Evolutionary conservation across 2,797 vertebrate genomes (phyloP).

Genomic region (Poecilia gillii): DNA sequence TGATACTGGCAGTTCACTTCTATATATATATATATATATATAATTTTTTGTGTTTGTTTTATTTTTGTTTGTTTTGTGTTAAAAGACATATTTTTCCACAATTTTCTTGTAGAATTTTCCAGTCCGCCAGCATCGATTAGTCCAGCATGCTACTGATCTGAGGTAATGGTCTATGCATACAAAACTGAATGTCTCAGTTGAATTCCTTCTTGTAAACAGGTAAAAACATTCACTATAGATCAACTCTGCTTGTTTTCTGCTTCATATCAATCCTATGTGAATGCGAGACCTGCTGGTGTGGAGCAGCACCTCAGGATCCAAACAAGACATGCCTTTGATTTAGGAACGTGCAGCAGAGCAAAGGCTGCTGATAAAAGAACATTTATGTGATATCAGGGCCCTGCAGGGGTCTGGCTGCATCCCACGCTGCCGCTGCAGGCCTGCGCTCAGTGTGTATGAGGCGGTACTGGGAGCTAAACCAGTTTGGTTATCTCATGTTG

Average conservation of each 20-base stretch:
- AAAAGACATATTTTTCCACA: not conserved
- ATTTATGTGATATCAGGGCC: slow-evolving; percentile 52
- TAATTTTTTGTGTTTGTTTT: too few species aligned
- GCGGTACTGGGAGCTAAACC: slow-evolving; percentile 38
- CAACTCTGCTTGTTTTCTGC: slow-evolving; percentile 17
- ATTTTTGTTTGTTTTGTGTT: not conserved
- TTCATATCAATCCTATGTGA: slow-evolving; percentile 14
- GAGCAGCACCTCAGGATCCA: slow-evolving; percentile 38
- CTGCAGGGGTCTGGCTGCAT: slow-evolving; percentile 61
- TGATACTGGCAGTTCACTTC: not conserved
- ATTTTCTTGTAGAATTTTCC: not conserved
- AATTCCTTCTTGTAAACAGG: not conserved
- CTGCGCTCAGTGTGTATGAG: slow-evolving; percentile 31
- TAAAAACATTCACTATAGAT: not conserved
- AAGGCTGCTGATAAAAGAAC: slow-evolving; percentile 52
- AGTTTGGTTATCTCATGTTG: slow-evolving; percentile 60
- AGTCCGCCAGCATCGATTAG: not conserved
- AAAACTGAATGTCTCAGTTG: not conserved
- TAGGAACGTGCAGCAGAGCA: slow-evolving; percentile 25
- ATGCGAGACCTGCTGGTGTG: slow-evolving; percentile 48
- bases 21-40: not conserved
- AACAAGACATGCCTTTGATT: slow-evolving; percentile 64
- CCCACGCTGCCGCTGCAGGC: slow-evolving; percentile 42
- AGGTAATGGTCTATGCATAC: not conserved
- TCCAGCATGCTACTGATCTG: not conserved